Percentiles rank a stretch among this genome's conserved stretches.
phyloP scores from a whole-genome alignment of 2,797 vertebrate genomes.

The Danio albolineatus region DNA sequence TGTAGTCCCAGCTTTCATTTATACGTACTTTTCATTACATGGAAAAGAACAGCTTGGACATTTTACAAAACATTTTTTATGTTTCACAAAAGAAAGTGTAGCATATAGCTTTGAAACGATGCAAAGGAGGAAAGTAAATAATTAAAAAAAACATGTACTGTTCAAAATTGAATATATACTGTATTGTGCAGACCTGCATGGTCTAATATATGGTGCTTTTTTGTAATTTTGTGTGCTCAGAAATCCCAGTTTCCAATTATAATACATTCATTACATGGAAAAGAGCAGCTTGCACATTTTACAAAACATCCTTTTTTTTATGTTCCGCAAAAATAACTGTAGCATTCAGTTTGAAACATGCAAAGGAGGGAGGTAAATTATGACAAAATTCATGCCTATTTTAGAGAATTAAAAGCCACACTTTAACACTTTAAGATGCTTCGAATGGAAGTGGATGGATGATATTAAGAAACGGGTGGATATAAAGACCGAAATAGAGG shows the following conservation, averaged over 20 bases:
- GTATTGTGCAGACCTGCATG: background rate
- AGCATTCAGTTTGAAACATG: background rate
- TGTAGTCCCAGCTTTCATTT: background rate
- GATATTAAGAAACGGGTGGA: background rate
- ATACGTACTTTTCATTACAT: background rate
- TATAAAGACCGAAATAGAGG: conserved; percentile 4
- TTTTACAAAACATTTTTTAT: conserved; percentile 9
- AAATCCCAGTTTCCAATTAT: background rate
- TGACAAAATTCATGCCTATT: background rate
- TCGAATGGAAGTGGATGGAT: conserved; percentile 13
- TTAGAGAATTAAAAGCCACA: conserved; percentile 59
- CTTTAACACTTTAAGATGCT: background rate
- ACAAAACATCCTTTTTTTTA: conserved; percentile 3
- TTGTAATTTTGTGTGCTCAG: background rate
- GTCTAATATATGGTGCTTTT: background rate
- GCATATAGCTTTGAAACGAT: background rate
- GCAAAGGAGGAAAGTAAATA: background rate
- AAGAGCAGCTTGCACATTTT: conserved; percentile 5
- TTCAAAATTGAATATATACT: no score
- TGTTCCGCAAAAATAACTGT: background rate
- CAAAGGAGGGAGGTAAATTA: background rate
- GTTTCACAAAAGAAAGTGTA: background rate
- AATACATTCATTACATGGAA: background rate
- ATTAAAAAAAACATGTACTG: background rate
- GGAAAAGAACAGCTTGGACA: conserved; percentile 1